Evolutionary conservation across 2,113 vertebrate species (phyloP), one percentile per base, ranked within the genome.

Genomic region (Heteronetta atricapilla): DNA sequence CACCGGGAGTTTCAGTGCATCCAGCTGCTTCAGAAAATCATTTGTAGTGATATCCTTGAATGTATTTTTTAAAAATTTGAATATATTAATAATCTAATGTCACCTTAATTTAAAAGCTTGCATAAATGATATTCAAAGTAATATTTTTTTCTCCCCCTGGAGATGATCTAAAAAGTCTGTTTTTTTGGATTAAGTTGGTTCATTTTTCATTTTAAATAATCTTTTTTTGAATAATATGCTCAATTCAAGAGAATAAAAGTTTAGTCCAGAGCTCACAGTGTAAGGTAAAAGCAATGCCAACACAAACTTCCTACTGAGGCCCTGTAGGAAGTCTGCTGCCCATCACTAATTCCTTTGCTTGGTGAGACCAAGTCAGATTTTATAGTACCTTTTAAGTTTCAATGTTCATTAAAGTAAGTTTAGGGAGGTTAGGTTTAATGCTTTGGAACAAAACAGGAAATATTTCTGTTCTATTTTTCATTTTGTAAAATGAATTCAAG

Each of bases 371-470:
- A 73, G 34, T 29, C 42, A 55, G 46, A 34, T 82, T 90, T 90
- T 83, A 73, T 64, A 82, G 44, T 11, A 64, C 17, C 9, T 86
- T 75, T 64, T 75, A 75, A 26, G 26, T 90, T 90, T 82, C 80
- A 33, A 2, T 68, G 44, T 53, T 40, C 31, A 56, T 86, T 62
- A 91, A 70, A 55, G 5, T n/a, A 63, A 44, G 5, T 70, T 90
- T 67, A 66, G 26, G 13, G 20, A 3, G 11, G 17, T 72, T 64
- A 66, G 64, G 76, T 89, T 88, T 93, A 93, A 76, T 82, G 22
- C 8, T 52, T 88, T 92, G 74, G 62, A 88, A 76, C 12, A 59
- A 81, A 89, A 36, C 10, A 21, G 28, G 62, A 89, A 94, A 76
- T 86, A 81, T 53, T 83, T 88, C 64, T 90, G 29, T 56, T 79